A percentile compares a stretch with the other conserved stretches of the same genome.
Evolutionary conservation across 2,797 vertebrate species (phyloP).

Genomic region (Etheostoma perlongum): DNA sequence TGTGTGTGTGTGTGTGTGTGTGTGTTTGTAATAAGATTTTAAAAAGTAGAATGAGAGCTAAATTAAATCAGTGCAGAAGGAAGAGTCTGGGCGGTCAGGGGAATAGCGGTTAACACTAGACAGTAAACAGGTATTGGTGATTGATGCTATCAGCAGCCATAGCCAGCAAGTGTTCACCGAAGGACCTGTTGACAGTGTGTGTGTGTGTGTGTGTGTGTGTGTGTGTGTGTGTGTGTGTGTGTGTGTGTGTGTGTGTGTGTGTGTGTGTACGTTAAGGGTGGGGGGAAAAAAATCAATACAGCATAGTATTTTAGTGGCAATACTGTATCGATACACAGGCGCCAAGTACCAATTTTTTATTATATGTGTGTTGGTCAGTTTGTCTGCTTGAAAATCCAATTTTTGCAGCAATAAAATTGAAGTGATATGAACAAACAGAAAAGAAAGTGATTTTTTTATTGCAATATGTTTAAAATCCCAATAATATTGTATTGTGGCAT

Average conservation of each 20-base stretch:
- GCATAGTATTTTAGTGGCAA: no score
- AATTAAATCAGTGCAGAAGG: slow-evolving; percentile 68
- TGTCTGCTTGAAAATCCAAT: no score
- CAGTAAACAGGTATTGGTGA: slow-evolving; percentile 61
- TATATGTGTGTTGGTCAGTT: no score
- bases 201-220: neutral
- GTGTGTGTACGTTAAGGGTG: no score
- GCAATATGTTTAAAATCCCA: no score
- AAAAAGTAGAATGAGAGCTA: slow-evolving; percentile 66
- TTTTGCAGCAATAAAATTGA: no score
- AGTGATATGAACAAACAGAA: no score
- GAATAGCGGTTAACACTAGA: slow-evolving; percentile 54
- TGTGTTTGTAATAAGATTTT: slow-evolving; percentile 67
- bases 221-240: neutral
- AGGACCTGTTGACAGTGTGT: slow-evolving; percentile 32
- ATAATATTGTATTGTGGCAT: no score
- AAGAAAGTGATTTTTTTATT: no score
- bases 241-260: neutral
- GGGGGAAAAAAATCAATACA: no score
- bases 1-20: slow-evolving; percentile 26
- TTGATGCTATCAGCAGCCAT: slow-evolving; percentile 60
- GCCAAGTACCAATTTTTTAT: no score
- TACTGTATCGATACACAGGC: no score
- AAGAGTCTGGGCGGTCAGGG: slow-evolving; percentile 49
- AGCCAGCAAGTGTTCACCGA: slow-evolving; percentile 18